Base-by-base conservation (phyloP, 2,797 vertebrate species). In the Gymnothorax javanicus region DNA sequence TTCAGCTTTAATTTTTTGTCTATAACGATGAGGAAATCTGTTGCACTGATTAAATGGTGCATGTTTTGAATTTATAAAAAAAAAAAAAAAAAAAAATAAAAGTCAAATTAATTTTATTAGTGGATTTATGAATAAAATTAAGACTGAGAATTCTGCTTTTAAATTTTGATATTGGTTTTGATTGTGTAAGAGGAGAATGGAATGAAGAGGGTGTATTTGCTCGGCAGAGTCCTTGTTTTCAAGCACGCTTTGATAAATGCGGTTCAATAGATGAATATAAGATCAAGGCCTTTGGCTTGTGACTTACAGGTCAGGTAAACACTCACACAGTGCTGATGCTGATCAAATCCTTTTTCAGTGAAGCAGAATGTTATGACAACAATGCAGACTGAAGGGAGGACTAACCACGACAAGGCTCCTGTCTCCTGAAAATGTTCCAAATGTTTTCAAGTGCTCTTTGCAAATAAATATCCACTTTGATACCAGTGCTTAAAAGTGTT, bases 41-140 rank as follows among this genome's bases (percentile, higher is more conserved):
- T 93, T 91, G 93, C 92, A 87, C 86, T 79, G 62, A 71, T 67
- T 84, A 83, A 87, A 81, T 87, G 77, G 89, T 75, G 89, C 90
- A 88, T 56, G 89, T 90, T 90, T 93, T 89, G 83, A 86, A 87
- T n/a, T n/a, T n/a, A n/a, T n/a, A n/a, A n/a, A n/a, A n/a, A n/a
- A n/a, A n/a, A n/a, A n/a, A n/a, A n/a, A n/a, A n/a, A 88, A 89
- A 89, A 62, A 62, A 60, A 54, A 7, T 25, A 75, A 43, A 43
- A 33, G 25, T 23, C 59, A 23, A 64, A 84, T 64, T 67, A 50
- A 52, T 60, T 84, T 84, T 2, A 20, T 15, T 15, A 27, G 52
- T 92, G 90, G 89, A 85, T 82, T 62, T 17, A 17, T 91, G 91
- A 89, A 90, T 75, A 88, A 89, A 89, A 92, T 79, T 86, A 90